These are phyloP conservation scores for Drosophila tripunctata DNA, from an alignment of 2,888 invertebrate genomes.

Conservation along the genomic window DNA sequence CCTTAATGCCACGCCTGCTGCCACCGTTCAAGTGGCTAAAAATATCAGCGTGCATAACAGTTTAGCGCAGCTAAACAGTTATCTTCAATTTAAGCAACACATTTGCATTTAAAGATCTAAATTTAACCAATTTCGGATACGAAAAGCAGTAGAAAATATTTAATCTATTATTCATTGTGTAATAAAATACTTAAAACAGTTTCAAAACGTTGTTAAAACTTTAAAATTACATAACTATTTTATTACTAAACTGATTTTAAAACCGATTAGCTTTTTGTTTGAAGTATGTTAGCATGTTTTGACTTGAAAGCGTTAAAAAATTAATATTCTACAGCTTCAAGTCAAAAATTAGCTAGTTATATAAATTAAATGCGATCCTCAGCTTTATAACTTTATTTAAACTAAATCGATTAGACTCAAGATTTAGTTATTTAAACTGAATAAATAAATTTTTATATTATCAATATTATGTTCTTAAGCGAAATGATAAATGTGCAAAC, in stretches of 20 bases:
- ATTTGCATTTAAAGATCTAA: background rate
- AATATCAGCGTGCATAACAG: conserved; percentile 16
- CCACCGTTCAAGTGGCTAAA: background rate
- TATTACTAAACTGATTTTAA: no score
- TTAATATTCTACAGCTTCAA: no score
- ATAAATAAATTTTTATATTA: no score
- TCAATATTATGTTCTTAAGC: no score
- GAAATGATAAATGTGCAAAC: background rate
- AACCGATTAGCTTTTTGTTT: background rate
- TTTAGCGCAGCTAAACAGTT: conserved; percentile 16
- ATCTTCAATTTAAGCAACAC: background rate
- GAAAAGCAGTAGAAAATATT: background rate
- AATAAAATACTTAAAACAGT: background rate
- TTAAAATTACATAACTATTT: background rate
- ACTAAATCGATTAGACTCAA: no score
- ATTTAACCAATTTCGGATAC: background rate
- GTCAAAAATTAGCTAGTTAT: no score
- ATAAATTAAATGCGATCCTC: no score
- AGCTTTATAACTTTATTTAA: no score
- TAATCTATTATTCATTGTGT: no score
- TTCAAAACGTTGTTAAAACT: background rate
- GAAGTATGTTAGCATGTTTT: no score
- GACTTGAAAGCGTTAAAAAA: no score
- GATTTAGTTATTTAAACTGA: no score
- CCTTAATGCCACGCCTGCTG: conserved; percentile 12